These are phyloP conservation scores for Diorhabda carinulata DNA, from an alignment of 1,140 invertebrate species.

Conservation along the genomic window DNA sequence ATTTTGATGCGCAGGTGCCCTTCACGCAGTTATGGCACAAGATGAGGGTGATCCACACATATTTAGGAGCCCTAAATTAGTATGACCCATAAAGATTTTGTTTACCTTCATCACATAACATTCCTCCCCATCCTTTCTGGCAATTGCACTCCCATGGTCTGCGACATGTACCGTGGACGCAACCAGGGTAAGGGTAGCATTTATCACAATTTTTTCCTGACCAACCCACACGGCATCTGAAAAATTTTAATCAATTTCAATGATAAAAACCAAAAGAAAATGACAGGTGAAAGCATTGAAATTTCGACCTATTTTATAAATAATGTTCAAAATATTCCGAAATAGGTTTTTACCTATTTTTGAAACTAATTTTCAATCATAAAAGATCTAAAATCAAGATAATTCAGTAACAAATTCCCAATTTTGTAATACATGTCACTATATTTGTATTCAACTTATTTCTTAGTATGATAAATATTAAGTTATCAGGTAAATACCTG, in stretches of 20 bases:
- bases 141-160: constrained; percentile 87
- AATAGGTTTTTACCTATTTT: too few species aligned
- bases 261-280: too few species aligned
- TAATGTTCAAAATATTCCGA: too few species aligned
- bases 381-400: background rate
- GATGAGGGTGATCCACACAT: background rate
- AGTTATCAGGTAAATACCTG: too few species aligned
- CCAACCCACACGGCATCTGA: constrained; percentile 85
- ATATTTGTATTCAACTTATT: background rate
- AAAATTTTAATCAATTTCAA: constrained; percentile 37
- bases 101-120: constrained; percentile 80
- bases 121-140: constrained; percentile 79
- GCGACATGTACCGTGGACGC: constrained; percentile 76
- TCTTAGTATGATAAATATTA: too few species aligned
- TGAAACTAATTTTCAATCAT: too few species aligned
- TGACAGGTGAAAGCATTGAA: too few species aligned
- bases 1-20: too few species aligned
- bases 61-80: too few species aligned
- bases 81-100: background rate
- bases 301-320: too few species aligned
- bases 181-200: constrained; percentile 82
- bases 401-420: background rate
- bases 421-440: background rate
- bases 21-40: background rate
- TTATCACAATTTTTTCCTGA: constrained; percentile 74